Base-by-base conservation (phyloP, 2,113 vertebrate species). In the Sapajus apella region DNA sequence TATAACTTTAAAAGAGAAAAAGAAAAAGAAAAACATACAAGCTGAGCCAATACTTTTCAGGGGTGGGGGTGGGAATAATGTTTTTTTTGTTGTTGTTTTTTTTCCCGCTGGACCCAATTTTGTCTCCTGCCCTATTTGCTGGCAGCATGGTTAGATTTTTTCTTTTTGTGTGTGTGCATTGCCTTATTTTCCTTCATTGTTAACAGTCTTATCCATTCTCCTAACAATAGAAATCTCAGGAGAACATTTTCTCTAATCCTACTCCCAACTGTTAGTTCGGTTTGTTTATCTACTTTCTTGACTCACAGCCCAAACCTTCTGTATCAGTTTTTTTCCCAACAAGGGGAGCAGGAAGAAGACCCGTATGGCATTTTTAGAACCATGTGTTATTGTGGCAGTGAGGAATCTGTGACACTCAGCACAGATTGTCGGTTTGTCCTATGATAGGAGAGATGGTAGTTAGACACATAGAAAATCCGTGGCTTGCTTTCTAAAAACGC, bases 261-360 rank as follows among this genome's bases (percentile, higher is more conserved):
- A 95, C 85, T 98, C 97, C 96, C 97, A 98, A 98, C 97, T 98
- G 97, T 95, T 97, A 95, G 89, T 93, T 95, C 66, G 43, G 96
- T 98, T 98, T 99, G 97, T 98, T 98, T 98, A 98, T 97, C 97
- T 97, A 35, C 94, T 98, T 98, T 97, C 97, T 98, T 98, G 98
- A 98, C 98, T 98, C 97, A 87, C 94, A 98, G 98, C 98, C 98
- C 98, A 98, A 81, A 97, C 85, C 79, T 96, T 98, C 97, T 98
- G 97, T 92, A 97, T 90, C 96, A 80, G 92, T 98, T 98, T 98
- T 98, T 97, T 95, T 98, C 96, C 96, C 95, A 95, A 92, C 76
- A 94, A 98, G 97, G 76, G 95, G 82, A 90, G 96, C 94, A 98
- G 98, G 98, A 98, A 98, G 97, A 93, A 89, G 85, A 98, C 56